Base-by-base conservation (phyloP, 2,888 invertebrate genomes). In the Lomographa bimaculata region DNA sequence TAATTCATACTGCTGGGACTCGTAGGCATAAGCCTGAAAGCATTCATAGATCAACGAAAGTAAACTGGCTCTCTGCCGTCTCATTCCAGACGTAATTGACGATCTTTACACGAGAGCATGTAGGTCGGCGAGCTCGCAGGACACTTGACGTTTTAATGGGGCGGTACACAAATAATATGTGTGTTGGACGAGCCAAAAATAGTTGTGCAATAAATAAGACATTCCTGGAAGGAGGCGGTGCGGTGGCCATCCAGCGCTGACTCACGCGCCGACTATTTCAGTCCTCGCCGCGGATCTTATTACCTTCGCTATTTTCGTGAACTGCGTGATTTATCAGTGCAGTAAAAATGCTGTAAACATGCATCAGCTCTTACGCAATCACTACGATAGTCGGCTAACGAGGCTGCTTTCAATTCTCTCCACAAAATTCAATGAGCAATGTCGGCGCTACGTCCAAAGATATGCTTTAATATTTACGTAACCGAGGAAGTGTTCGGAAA, bases 291-390 rank as follows among this genome's bases (percentile, higher is more conserved):
- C 79, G 75, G 71, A 84, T 86, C 83, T 78, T 70, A 69, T 86
- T 86, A 84, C 86, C 67, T 64, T 64, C 64, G 60, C 82, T 75
- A 73, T 81, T 81, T 85, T 68, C 53, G 76, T 73, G 62, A 49
- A 59, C 60, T 57, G 48, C 44, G 47, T 36, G 50, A 50, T 40
- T 19, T 30, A 33, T 41, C 26, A 47, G 8, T 35, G 41, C 34
- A 25, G 7, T 35, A 24, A 29, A 45, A 26, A 26, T 10, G 25
- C 30, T 44, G 44, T 25, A 23, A 26, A 32, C 34, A 24, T 26
- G 42, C 36, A 38, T 28, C 14, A 24, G 9, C 11, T 3, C 7
- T 29, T 21, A 11, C 21, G 5, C 11, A 35, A 26, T 3, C 6
- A 2, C n/a, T 5, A 20, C 17, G 10, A 2, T 9, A 27, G 25